Evolutionary conservation across 2,797 vertebrate species (phyloP), one percentile per base, ranked within the genome.

Genomic region (Bradypus variegatus): DNA sequence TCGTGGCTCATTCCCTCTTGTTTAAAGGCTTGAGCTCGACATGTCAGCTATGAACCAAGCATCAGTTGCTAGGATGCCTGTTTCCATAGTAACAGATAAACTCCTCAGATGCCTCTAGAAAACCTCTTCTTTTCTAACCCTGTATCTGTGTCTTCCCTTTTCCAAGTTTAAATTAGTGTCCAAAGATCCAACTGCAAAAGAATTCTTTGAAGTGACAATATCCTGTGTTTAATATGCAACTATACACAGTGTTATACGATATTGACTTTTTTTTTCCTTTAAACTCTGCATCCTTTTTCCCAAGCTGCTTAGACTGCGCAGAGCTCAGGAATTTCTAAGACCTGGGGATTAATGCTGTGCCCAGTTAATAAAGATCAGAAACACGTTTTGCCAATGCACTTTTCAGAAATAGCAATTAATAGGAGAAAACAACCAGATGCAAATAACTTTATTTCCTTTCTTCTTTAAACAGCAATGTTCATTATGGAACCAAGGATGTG

Each of bases 31-130:
- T 91, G 91, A 93, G 48, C 80, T 91, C 88, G 45, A 33, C 92
- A 55, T 90, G 86, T 86, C 93, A 93, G 89, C 88, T 92, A 27
- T 0, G 7, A 89, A 91, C 86, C 92, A 93, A 93, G 88, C 92
- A 94, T 90, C 94, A 95, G 96, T 96, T 96, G 95, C 95, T 96
- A 96, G 95, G 96, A 92, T 95, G 90, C 84, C 92, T 92, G 95
- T 96, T 95, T 92, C 95, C 95, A 96, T 96, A 94, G 95, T 92
- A 91, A 96, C 76, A 94, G 88, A 90, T 86, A 94, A 96, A 92
- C 93, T 91, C 93, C 93, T 95, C 92, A 91, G 90, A 93, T 89
- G 83, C 81, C 95, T 90, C 80, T 73, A 93, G 82, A 95, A 88
- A 90, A 69, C 85, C 15, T 94, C 60, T 91, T 94, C 62, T 78